Evolutionary conservation across 2,888 invertebrate species (phyloP), one percentile per base, ranked within the genome.

Genomic region (Lissonota sp.): DNA sequence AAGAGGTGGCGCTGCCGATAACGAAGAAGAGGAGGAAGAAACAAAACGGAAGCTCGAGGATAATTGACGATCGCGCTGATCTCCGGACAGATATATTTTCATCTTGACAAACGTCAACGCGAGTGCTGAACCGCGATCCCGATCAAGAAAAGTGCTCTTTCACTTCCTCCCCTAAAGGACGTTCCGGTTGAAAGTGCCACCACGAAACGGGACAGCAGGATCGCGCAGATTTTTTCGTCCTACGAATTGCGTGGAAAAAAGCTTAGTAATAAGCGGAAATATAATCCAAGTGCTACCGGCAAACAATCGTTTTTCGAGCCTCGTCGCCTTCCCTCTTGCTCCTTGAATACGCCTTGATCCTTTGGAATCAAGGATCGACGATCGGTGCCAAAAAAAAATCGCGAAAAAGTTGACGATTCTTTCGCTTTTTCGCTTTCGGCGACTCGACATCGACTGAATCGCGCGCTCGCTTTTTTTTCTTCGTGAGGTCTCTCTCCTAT

Each of bases 1-100:
- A 67, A 76, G 69, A 73, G 58, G 67, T 71, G 77, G 78, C 67
- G 63, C 63, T 66, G 74, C 69, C 69, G 77, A 73, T 73, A 80
- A 79, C 55, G 63, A 69, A 26, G 63, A 69, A 26, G 26, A 26
- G 26, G 78, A 62, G 69, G 14, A 37, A 63, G 26, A 58, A 64
- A 51, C 14, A 46, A 14, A 51, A 53, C 67, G 62, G 60, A 63
- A 63, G 53, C 42, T 66, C 12, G 10, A 51, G 62, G 69, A 75
- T 69, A 75, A 75, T 75, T 75, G 75, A 75, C 67, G 10, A 46
- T 44, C 74, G 66, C 14, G 12, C 16, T 12, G 51, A 12, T 5
- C 63, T 26, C 8, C 40, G n/a, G 14, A 42, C 26, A 57, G 58
- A 26, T 1, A 26, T 26, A 26, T 26, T 26, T 26, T 26, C 26